Percentiles rank a stretch among this genome's conserved stretches.
These are phyloP conservation scores for Amia ocellicauda DNA, from an alignment of 2,113 vertebrate species.

Conservation along the genomic window DNA sequence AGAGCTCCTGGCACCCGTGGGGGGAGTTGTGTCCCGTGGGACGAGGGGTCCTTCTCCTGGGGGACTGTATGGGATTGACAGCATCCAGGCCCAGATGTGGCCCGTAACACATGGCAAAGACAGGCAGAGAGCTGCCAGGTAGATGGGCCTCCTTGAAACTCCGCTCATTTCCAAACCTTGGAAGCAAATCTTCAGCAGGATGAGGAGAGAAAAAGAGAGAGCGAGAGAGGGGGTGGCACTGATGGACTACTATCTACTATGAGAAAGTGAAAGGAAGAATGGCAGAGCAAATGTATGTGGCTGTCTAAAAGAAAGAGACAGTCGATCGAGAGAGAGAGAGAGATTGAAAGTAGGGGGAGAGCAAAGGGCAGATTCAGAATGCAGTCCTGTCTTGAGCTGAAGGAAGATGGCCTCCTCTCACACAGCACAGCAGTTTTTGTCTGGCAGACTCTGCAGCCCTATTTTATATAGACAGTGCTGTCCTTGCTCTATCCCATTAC, in stretches of 20 bases:
- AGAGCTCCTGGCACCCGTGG: conserved; percentile 35
- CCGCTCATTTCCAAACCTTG: conserved; percentile 34
- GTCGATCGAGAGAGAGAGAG: neutral
- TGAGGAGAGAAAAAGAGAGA: too few species aligned
- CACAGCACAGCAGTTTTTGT: conserved; percentile 13
- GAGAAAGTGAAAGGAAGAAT: neutral
- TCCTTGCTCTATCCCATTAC: conserved; percentile 18
- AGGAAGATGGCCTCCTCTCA: neutral
- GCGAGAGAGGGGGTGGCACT: neutral
- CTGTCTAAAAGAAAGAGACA: neutral
- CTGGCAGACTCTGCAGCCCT: neutral
- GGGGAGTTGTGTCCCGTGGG: conserved; percentile 22
- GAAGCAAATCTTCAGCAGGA: neutral
- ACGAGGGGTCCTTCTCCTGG: conserved; percentile 54
- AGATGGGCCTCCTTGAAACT: conserved; percentile 21
- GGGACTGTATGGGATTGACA: conserved; percentile 71
- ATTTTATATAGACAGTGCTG: conserved; percentile 59
- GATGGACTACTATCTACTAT: too few species aligned
- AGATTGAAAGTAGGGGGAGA: neutral
- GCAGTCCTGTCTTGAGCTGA: conserved; percentile 16
- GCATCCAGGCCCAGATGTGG: conserved; percentile 83
- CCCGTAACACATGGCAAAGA: conserved; percentile 48
- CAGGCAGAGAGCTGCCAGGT: conserved; percentile 36
- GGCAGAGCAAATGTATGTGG: neutral
- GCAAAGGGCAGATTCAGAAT: fast-evolving